These are phyloP conservation scores for Sialia sialis DNA, from an alignment of 2,113 vertebrate genomes.

Conservation along the genomic window DNA sequence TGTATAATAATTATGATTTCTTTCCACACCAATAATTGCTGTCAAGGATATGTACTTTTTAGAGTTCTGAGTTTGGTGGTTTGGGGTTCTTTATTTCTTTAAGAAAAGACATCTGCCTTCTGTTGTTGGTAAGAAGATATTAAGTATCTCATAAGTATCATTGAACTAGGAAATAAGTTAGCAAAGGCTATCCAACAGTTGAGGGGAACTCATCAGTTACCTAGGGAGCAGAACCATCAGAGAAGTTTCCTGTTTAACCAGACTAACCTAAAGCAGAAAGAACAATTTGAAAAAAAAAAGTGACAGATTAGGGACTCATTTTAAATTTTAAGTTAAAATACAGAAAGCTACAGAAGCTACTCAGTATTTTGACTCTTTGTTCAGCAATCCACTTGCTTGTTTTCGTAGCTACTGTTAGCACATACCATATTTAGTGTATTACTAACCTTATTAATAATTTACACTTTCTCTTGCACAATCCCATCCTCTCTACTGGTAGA, in stretches of 20 bases:
- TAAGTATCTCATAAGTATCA: neutral
- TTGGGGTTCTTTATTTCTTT: neutral
- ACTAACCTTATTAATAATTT: neutral
- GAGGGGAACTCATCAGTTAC: neutral
- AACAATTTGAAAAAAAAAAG: neutral
- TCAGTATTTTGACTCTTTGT: neutral
- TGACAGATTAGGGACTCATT: neutral
- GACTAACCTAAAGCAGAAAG: neutral
- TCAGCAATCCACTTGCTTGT: neutral
- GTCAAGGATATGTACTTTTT: neutral
- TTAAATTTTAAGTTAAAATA: neutral
- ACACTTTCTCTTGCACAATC: neutral
- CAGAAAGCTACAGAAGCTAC: neutral
- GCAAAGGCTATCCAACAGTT: neutral
- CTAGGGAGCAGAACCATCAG: neutral
- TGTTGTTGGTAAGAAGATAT: neutral
- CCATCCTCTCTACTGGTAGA: neutral
- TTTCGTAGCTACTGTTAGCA: neutral
- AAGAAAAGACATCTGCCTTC: neutral
- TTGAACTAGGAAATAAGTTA: neutral
- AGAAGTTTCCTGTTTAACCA: neutral
- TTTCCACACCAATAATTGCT: neutral
- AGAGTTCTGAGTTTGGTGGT: neutral
- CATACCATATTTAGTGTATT: neutral
- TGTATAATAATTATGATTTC: neutral